Conservation (phyloP, 2,888 invertebrate species). For the Ametastegia equiseti region DNA sequence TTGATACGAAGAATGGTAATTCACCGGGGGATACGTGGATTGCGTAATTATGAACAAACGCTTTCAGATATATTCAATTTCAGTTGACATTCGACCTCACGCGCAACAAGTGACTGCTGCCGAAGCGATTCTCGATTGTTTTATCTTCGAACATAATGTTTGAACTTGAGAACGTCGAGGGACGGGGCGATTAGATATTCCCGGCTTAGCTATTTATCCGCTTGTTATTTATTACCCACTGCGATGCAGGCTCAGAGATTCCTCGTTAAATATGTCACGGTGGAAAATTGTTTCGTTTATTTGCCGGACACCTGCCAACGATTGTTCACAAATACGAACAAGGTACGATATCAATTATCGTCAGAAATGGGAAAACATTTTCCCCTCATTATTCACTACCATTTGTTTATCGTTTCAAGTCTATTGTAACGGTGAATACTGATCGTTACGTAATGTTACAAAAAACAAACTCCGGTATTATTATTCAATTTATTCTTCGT, state of each 20-base stretch:
- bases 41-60: neutral
- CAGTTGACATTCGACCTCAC: neutral
- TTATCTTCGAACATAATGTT: neutral
- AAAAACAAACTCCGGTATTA: neutral
- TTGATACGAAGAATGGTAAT: neutral
- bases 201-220: neutral
- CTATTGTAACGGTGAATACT: neutral
- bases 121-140: slow-evolving; percentile 5
- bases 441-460: neutral
- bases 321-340: slow-evolving; percentile 59
- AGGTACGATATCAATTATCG: slow-evolving; percentile 57
- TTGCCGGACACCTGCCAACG: slow-evolving; percentile 70
- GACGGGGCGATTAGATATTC: neutral
- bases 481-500: neutral
- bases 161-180: neutral
- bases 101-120: neutral
- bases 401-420: neutral
- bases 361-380: neutral
- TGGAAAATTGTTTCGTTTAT: slow-evolving; percentile 77
- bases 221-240: neutral
- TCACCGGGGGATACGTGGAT: neutral
- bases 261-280: slow-evolving; percentile 74
- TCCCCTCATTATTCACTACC: neutral
- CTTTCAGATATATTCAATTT: neutral
- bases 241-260: slow-evolving; percentile 77